Evolutionary conservation across 2,113 vertebrate genomes (phyloP), one percentile per base, ranked within the genome.

Genomic region (Chaenocephalus aceratus): DNA sequence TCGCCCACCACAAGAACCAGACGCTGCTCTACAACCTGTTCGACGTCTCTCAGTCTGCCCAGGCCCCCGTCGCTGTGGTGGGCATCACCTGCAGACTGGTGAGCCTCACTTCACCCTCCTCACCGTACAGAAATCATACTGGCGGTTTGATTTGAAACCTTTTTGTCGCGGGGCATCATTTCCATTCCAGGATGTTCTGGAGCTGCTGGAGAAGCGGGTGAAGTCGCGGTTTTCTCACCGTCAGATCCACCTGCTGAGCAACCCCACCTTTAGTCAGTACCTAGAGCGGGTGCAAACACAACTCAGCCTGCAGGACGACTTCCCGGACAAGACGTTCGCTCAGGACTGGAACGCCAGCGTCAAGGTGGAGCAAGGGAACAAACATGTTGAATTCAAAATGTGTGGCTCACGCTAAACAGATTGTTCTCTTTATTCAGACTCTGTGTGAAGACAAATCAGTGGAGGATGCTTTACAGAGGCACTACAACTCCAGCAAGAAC

Each of bases 211-310:
- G 92, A 99, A 99, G 90, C 95, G 98, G 78, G 98, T 99, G 8
- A 99, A 99, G 87, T 99, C 98, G 0, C 93, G 98, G 70, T 99
- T 99, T 85, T 99, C 98, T 34, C 98, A 99, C 91, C 93, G 98
- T 66, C 98, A 98, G 95, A 99, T 99, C 79, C 96, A 98, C 82
- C 75, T 99, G 88, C 84, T 96, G 77, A 97, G 94, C 88, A 92
- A 94, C 52, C 93, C 95, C 86, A 93, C 88, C 54, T 97, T 99
- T 84, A 46, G 81, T 46, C 94, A 96, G 69, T 99, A 98, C 82
- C 16, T 95, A 12, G 93, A 93, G 66, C 95, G 94, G 65, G 96
- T 97, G 85, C 89, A 88, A 70, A 88, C 92, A 0, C 96, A 97
- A 46, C 95, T 99, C 85, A 92, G 91, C 78, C 92, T 99, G 67